phyloP scores from a whole-genome alignment of 1,140 invertebrate genomes.

The Lepidostoma basale region DNA sequence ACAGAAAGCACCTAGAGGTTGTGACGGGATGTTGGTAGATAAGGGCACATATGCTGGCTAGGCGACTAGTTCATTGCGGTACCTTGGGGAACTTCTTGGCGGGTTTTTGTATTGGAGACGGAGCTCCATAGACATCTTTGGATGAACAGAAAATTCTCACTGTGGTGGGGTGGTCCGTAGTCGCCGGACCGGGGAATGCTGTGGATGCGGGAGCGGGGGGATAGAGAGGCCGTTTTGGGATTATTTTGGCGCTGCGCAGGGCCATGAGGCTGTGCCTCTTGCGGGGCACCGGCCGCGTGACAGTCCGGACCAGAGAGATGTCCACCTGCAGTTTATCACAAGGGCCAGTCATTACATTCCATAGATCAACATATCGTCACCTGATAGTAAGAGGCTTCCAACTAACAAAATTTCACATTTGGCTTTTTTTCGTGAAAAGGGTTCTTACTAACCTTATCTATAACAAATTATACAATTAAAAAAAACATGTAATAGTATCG shows the following conservation, averaged over 20 bases:
- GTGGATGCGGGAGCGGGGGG: slow-evolving; percentile 6
- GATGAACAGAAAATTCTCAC: slow-evolving; percentile 21
- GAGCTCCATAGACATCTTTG: slow-evolving; percentile 9
- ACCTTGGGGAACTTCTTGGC: slow-evolving; percentile 3
- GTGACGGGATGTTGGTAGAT: neutral
- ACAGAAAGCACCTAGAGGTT: neutral
- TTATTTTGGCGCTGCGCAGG: slow-evolving; percentile 5
- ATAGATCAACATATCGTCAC: no score
- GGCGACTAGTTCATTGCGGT: slow-evolving; percentile 4
- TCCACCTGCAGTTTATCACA: slow-evolving; percentile 21
- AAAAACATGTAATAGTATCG: no score
- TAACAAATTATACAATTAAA: no score
- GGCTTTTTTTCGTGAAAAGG: no score
- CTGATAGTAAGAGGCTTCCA: no score
- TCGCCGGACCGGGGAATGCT: slow-evolving; percentile 11
- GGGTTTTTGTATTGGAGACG: slow-evolving; percentile 3
- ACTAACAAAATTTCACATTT: no score
- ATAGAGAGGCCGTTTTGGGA: neutral
- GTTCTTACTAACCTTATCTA: no score
- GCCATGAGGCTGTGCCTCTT: slow-evolving; percentile 16
- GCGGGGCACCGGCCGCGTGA: neutral
- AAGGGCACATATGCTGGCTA: neutral
- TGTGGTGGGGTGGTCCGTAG: slow-evolving; percentile 6
- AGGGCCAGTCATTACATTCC: no score
- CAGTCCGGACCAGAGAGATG: slow-evolving; percentile 2